phyloP scores from a whole-genome alignment of 2,888 invertebrate species.

The Ectemnius lituratus region DNA sequence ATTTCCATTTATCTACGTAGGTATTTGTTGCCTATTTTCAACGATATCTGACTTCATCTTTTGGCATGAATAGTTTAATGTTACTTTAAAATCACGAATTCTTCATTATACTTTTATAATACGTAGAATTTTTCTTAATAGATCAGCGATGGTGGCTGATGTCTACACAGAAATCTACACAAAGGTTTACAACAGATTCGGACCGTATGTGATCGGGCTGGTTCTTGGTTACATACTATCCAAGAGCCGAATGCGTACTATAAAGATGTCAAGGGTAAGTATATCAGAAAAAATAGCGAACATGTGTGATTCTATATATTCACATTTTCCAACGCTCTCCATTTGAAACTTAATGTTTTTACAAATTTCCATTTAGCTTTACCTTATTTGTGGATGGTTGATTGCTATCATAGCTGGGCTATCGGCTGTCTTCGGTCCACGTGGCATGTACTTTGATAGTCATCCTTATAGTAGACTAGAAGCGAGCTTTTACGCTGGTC shows the following conservation, averaged over 20 bases:
- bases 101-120: neutral
- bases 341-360: neutral
- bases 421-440: conserved; percentile 62
- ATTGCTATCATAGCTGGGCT: conserved; percentile 51
- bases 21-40: neutral
- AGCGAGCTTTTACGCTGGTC: conserved; percentile 72
- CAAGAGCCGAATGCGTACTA: conserved; percentile 47
- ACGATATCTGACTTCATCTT: neutral
- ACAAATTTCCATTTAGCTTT: conserved; percentile 47
- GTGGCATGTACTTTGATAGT: conserved; percentile 66
- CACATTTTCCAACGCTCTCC: neutral
- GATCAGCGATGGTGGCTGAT: conserved; percentile 55
- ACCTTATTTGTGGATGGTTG: conserved; percentile 65
- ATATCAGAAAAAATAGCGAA: neutral
- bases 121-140: conserved; percentile 34
- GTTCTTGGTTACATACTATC: conserved; percentile 69
- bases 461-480: conserved; percentile 64
- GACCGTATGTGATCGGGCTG: conserved; percentile 74
- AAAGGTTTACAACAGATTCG: conserved; percentile 68
- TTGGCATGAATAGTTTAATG: neutral
- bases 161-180: conserved; percentile 69
- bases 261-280: conserved; percentile 51
- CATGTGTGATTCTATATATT: neutral
- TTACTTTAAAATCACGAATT: neutral
- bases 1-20: too few species aligned